Conservation (phyloP, 2,113 vertebrate genomes). For the Cavia porcellus region DNA sequence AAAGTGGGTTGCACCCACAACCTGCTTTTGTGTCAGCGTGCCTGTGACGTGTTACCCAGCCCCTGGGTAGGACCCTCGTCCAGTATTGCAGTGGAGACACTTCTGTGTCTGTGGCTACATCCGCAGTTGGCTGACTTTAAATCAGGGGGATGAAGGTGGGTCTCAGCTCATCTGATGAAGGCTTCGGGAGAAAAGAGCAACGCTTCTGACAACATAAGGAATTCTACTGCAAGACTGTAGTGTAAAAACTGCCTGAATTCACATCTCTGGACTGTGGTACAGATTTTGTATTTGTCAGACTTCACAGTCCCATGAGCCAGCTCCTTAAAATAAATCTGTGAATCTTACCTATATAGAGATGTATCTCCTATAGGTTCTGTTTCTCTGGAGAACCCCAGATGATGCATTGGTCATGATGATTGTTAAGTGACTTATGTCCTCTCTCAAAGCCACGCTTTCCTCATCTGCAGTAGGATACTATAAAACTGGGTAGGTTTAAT, state of each 20-base stretch:
- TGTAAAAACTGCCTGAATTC: not conserved
- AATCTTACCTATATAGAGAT: no score
- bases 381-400: not conserved
- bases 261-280: not conserved
- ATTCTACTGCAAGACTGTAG: not conserved
- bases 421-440: fast-evolving
- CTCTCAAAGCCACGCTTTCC: not conserved
- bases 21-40: not conserved
- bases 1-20: not conserved
- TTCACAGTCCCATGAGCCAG: not conserved
- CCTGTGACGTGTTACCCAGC: fast-evolving
- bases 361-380: fast-evolving
- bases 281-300: not conserved
- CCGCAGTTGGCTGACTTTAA: not conserved
- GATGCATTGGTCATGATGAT: not conserved
- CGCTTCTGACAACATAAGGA: not conserved
- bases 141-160: not conserved
- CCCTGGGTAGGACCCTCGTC: not conserved
- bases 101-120: not conserved
- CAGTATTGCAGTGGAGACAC: fast-evolving
- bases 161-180: not conserved
- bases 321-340: not conserved
- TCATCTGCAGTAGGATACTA: fast-evolving
- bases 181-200: not conserved
- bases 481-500: not conserved